These are phyloP conservation scores for Leptodactylus fuscus DNA, from an alignment of 2,113 vertebrate genomes.

Conservation along the genomic window DNA sequence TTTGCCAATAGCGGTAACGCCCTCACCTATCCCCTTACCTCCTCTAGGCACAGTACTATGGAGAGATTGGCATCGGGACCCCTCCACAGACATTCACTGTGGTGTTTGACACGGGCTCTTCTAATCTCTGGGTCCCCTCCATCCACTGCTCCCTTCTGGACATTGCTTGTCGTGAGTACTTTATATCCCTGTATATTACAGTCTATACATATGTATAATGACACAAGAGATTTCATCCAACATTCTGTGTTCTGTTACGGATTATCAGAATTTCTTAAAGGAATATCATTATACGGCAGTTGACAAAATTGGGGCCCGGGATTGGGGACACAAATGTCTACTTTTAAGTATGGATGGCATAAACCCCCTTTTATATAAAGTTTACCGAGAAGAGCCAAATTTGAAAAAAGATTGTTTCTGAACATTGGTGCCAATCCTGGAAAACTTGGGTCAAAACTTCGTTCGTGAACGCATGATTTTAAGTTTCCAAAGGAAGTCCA, in stretches of 20 bases:
- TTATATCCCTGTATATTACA: background rate
- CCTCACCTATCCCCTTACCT: background rate
- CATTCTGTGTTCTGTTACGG: background rate
- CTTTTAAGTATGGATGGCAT: too few relatives aligned
- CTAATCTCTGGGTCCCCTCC: constrained; percentile 97
- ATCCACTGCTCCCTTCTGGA: constrained; percentile 83
- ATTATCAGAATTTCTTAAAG: background rate
- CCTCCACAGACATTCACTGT: constrained; percentile 90
- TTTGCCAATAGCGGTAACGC: background rate
- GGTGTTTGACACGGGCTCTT: constrained; percentile 96
- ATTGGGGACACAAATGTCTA: too few relatives aligned
- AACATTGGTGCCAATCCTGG: too few relatives aligned
- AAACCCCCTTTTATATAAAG: too few relatives aligned
- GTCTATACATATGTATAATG: background rate
- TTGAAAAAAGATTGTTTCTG: too few relatives aligned
- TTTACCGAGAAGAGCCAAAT: too few relatives aligned
- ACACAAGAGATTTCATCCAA: background rate
- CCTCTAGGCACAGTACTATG: constrained; percentile 92
- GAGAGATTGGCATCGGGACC: constrained; percentile 84
- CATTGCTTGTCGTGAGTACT: constrained; percentile 90
- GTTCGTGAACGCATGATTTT: too few relatives aligned
- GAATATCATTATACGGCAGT: too few relatives aligned
- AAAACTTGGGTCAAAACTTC: too few relatives aligned
- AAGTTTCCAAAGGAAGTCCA: too few relatives aligned
- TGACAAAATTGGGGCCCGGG: too few relatives aligned